These are phyloP conservation scores for Lamproptera curius DNA, from an alignment of 2,888 invertebrate species.

Conservation along the genomic window DNA sequence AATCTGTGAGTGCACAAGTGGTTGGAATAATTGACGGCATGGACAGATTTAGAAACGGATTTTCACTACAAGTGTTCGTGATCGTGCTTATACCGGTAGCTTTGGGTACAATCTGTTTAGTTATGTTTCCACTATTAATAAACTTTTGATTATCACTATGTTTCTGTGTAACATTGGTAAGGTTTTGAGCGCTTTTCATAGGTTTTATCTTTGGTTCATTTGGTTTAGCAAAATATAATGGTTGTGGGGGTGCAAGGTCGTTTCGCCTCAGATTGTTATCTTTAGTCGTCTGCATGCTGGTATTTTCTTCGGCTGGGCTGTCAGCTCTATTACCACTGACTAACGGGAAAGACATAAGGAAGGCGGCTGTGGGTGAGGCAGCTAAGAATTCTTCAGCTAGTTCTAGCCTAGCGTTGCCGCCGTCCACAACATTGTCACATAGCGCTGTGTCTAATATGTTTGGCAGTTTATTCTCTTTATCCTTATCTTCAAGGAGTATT, in stretches of 20 bases:
- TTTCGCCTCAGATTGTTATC: slow-evolving; percentile 29
- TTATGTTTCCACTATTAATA: slow-evolving; percentile 31
- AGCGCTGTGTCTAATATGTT: slow-evolving; percentile 59
- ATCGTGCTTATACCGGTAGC: slow-evolving; percentile 21
- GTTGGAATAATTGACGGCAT: slow-evolving; percentile 58
- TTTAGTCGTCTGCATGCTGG: slow-evolving; percentile 34
- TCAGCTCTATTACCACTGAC: slow-evolving; percentile 79
- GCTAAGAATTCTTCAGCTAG: slow-evolving; percentile 74
- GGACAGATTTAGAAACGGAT: slow-evolving; percentile 62
- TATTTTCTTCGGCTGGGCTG: slow-evolving; percentile 63
- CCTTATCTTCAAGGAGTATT: slow-evolving; percentile 38
- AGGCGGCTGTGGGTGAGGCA: slow-evolving; percentile 86
- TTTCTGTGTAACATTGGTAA: slow-evolving; percentile 38
- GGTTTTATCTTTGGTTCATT: slow-evolving; percentile 37
- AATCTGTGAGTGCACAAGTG: slow-evolving; percentile 48
- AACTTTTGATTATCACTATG: slow-evolving; percentile 45
- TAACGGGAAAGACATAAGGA: slow-evolving; percentile 85
- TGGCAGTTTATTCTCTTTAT: slow-evolving; percentile 57
- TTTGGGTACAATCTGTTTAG: slow-evolving; percentile 43
- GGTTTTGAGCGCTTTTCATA: slow-evolving; percentile 34
- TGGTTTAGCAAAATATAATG: slow-evolving; percentile 47
- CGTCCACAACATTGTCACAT: slow-evolving; percentile 64
- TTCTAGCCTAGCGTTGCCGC: slow-evolving; percentile 77
- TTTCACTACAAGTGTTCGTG: slow-evolving; percentile 47
- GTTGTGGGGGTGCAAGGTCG: slow-evolving; percentile 40